Conservation (phyloP, 2,113 vertebrate species). For the Talpa occidentalis region DNA sequence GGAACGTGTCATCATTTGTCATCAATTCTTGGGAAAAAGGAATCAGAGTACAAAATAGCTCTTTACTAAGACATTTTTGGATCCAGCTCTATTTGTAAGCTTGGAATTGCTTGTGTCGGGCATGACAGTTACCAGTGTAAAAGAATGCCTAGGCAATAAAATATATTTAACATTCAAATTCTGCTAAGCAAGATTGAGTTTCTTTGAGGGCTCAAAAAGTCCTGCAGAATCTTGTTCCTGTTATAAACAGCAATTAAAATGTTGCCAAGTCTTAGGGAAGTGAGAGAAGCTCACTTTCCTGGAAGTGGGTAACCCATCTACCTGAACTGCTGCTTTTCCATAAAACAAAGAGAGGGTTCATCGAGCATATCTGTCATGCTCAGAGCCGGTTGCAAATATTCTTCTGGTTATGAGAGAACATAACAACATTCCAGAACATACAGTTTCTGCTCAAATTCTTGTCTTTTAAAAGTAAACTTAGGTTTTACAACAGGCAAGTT, state of each 20-base stretch:
- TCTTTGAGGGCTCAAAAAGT: conserved; percentile 12
- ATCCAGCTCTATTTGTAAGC: conserved; percentile 2
- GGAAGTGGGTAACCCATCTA: not conserved
- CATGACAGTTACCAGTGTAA: not conserved
- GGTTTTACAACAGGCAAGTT: not conserved
- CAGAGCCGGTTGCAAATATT: not conserved
- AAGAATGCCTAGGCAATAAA: not conserved
- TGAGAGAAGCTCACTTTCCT: not conserved
- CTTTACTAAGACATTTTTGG: conserved; percentile 42
- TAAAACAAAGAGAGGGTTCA: not conserved
- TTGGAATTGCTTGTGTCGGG: not conserved
- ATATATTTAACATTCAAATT: conserved; percentile 32
- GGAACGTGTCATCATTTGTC: conserved; percentile 31
- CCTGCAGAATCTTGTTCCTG: not conserved
- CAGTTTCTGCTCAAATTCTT: not conserved
- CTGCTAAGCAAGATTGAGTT: not conserved
- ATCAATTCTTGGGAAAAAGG: conserved; percentile 39
- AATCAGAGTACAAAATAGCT: not conserved
- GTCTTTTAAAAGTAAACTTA: not conserved
- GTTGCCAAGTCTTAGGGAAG: not conserved
- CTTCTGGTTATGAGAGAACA: not conserved
- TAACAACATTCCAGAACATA: not conserved
- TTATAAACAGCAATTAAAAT: not conserved
- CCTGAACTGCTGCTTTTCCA: conserved; percentile 4
- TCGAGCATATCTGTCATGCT: not conserved